phyloP scores from a whole-genome alignment of 2,888 invertebrate species.

The Syrphus vitripennis region DNA sequence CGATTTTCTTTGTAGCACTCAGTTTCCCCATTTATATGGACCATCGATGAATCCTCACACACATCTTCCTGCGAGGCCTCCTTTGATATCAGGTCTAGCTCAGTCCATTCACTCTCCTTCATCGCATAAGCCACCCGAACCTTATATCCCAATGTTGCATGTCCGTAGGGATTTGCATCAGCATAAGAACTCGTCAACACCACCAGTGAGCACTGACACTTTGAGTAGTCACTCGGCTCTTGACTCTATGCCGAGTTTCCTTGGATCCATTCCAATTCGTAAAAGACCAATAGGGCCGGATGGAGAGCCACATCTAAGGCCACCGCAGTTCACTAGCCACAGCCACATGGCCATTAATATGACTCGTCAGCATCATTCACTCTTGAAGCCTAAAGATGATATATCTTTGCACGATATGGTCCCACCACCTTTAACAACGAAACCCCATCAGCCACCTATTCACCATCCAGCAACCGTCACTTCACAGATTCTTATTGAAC shows the following conservation, averaged over 20 bases:
- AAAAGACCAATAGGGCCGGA: conserved; percentile 78
- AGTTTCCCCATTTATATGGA: conserved; percentile 40
- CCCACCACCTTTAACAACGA: conserved; percentile 41
- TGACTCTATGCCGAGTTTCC: conserved; percentile 79
- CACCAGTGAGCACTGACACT: conserved; percentile 58
- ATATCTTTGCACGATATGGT: conserved; percentile 53
- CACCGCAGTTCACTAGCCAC: conserved; percentile 57
- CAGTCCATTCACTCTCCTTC: conserved; percentile 75
- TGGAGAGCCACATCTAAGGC: conserved; percentile 74
- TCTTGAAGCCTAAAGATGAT: conserved; percentile 55
- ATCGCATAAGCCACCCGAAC: conserved; percentile 77
- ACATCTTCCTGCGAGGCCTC: conserved; percentile 70
- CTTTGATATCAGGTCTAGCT: conserved; percentile 66
- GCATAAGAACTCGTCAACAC: conserved; percentile 69
- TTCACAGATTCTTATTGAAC: conserved; percentile 62
- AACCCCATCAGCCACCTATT: conserved; percentile 53
- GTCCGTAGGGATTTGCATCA: conserved; percentile 88
- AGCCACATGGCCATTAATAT: conserved; percentile 76
- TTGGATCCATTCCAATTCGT: conserved; percentile 80
- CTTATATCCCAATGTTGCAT: conserved; percentile 85
- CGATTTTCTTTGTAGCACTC: conserved; percentile 49
- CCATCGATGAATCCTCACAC: conserved; percentile 45
- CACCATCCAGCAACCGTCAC: conserved; percentile 59
- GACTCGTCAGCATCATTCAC: conserved; percentile 75
- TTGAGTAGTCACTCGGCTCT: conserved; percentile 78